Percentiles rank a stretch among this genome's conserved stretches.
phyloP scores from a whole-genome alignment of 2,888 invertebrate genomes.

The Netelia inedita region DNA sequence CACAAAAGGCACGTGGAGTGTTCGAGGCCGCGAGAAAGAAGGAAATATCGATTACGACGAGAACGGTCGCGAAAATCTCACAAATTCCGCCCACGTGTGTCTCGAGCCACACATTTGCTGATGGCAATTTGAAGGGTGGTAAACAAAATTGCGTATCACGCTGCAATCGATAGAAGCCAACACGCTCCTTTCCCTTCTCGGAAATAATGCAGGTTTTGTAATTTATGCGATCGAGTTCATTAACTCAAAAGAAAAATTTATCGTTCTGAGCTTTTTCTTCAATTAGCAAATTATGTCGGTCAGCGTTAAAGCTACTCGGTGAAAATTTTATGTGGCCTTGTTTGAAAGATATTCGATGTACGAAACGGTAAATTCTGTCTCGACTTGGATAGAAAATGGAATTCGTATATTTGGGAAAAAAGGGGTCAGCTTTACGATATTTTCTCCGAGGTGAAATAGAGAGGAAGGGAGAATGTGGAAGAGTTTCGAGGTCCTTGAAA shows the following conservation, averaged over 20 bases:
- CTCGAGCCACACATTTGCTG: constrained; percentile 27
- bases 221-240: neutral
- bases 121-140: constrained; percentile 30
- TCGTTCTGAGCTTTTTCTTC: neutral
- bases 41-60: constrained; percentile 37
- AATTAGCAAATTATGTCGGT: constrained; percentile 6
- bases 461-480: constrained; percentile 7
- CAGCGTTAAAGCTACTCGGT: neutral
- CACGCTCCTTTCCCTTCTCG: neutral
- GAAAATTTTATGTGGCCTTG: neutral
- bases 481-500: constrained; percentile 46
- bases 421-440: constrained; percentile 35
- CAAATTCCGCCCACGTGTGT: constrained; percentile 62
- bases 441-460: neutral
- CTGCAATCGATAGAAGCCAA: neutral
- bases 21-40: constrained; percentile 34
- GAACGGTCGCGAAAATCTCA: constrained; percentile 62
- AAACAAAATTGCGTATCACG: constrained; percentile 7
- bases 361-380: neutral
- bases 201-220: neutral
- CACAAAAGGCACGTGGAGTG: constrained; percentile 60
- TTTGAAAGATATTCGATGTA: neutral
- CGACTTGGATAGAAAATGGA: neutral
- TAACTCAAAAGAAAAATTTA: neutral
- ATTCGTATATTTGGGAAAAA: constrained; percentile 25